Percentiles rank a stretch among this genome's conserved stretches.
Evolutionary conservation across 1,140 invertebrate species (phyloP).

Genomic region (Helicoverpa armigera): DNA sequence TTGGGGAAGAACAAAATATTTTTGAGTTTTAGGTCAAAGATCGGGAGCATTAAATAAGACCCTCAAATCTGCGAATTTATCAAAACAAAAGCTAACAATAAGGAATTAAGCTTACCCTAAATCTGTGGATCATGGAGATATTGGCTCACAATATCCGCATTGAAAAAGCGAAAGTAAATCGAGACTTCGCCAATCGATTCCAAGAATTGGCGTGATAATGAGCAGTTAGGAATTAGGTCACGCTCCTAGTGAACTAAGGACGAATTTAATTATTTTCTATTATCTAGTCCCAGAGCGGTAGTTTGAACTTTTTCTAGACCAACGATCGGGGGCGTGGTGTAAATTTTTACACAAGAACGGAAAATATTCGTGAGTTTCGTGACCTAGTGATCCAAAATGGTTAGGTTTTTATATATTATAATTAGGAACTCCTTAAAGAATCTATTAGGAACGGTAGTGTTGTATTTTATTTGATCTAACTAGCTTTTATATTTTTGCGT

Average conservation of each 20-base stretch:
- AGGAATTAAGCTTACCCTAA: neutral
- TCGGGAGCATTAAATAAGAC: too few species aligned
- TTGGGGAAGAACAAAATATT: too few species aligned
- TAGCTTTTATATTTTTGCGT: too few species aligned
- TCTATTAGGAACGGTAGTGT: neutral
- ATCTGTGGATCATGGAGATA: neutral
- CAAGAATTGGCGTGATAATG: slow-evolving; percentile 43
- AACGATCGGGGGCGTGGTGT: neutral
- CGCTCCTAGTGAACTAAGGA: slow-evolving; percentile 36
- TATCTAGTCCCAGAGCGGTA: slow-evolving; percentile 16
- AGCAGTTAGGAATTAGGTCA: slow-evolving; percentile 28
- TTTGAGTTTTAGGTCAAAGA: too few species aligned
- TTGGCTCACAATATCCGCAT: neutral
- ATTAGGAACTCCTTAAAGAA: neutral
- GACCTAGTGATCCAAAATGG: slow-evolving; percentile 15
- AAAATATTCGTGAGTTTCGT: neutral
- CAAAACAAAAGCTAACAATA: neutral
- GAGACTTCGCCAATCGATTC: slow-evolving; percentile 27
- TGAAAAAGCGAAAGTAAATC: slow-evolving; percentile 22
- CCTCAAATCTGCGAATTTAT: too few species aligned
- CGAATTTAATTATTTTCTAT: slow-evolving; percentile 36
- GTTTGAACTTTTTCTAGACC: slow-evolving; percentile 47
- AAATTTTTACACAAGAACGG: neutral
- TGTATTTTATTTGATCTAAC: too few species aligned
- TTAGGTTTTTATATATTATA: neutral